Conservation (phyloP, 35 echinoderm and acorn worm species). For the Anneissia japonica region DNA sequence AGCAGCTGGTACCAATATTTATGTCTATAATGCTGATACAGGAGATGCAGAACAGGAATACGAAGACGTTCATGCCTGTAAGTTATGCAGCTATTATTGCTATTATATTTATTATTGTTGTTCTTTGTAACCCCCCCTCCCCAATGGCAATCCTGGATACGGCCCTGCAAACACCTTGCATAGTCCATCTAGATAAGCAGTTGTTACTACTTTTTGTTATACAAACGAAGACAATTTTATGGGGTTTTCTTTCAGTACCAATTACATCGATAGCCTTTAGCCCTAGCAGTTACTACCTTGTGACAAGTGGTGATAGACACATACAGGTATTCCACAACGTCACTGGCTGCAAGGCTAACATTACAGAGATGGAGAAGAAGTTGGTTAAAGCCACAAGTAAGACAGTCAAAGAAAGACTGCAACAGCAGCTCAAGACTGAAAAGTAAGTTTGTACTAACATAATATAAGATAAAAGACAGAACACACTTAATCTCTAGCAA, state of each 20-base stretch:
- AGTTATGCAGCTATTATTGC: slow-evolving; percentile 4
- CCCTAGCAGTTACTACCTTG: slow-evolving; percentile 76
- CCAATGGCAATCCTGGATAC: slow-evolving; percentile 58
- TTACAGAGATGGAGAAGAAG: slow-evolving; percentile 72
- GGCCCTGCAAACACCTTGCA: no score
- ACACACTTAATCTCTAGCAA: background rate
- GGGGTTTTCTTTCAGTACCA: background rate
- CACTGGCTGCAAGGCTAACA: slow-evolving; percentile 55
- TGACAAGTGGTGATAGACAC: slow-evolving; percentile 76
- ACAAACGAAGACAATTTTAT: no score
- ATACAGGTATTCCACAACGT: slow-evolving; percentile 91
- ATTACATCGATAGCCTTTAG: slow-evolving; percentile 74
- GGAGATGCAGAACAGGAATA: slow-evolving; percentile 59
- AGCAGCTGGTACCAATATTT: slow-evolving; percentile 39
- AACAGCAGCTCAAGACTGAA: slow-evolving; percentile 54
- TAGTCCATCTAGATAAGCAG: no score
- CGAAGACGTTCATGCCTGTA: slow-evolving; percentile 71
- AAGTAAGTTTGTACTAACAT: slow-evolving; percentile 52
- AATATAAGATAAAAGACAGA: background rate
- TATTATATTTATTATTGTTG: background rate
- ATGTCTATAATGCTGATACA: slow-evolving; percentile 41
- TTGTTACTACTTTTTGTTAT: no score
- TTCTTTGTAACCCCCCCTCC: background rate
- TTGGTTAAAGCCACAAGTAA: slow-evolving; percentile 55
- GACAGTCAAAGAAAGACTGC: slow-evolving; percentile 71